Percentiles rank a stretch among this genome's conserved stretches.
Evolutionary conservation across 1,140 invertebrate genomes (phyloP).

Genomic region (Melipona quadrifasciata): DNA sequence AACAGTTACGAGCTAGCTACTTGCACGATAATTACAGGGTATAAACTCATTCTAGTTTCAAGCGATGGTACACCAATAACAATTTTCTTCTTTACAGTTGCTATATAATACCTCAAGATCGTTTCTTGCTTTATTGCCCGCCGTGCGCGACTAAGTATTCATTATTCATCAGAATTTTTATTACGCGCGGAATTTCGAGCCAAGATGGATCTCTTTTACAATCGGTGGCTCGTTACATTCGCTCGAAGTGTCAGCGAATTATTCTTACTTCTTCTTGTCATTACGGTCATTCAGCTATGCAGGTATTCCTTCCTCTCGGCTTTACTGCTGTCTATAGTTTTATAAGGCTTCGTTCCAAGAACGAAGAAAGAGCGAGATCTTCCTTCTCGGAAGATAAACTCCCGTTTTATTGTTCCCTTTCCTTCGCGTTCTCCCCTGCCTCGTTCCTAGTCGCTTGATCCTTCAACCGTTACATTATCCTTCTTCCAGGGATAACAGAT

Average conservation of each 20-base stretch:
- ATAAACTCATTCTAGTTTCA: too few relatives aligned
- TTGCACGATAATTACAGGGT: too few relatives aligned
- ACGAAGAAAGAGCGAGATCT: slow-evolving; percentile 26
- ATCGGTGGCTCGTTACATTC: neutral
- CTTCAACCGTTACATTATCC: slow-evolving; percentile 39
- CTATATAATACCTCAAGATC: too few relatives aligned
- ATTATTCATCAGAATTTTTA: too few relatives aligned
- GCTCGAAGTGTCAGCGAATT: neutral
- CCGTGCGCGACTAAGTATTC: too few relatives aligned
- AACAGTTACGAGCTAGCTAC: too few relatives aligned
- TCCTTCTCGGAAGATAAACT: slow-evolving; percentile 35
- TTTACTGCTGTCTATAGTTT: neutral
- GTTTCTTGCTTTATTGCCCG: too few relatives aligned
- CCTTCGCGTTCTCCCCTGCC: slow-evolving; percentile 16
- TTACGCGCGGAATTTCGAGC: too few relatives aligned
- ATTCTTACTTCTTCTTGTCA: neutral
- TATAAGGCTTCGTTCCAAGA: slow-evolving; percentile 21
- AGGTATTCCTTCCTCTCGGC: too few relatives aligned
- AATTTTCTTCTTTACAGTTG: too few relatives aligned
- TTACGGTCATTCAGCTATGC: too few relatives aligned
- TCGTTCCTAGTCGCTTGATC: slow-evolving; percentile 20
- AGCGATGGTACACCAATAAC: too few relatives aligned
- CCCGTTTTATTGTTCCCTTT: slow-evolving; percentile 15
- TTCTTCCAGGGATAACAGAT: slow-evolving; percentile 49
- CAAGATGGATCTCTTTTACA: neutral